Percentiles rank a stretch among this genome's conserved stretches.
These are phyloP conservation scores for Lypha dubia DNA, from an alignment of 2,888 invertebrate genomes.

Conservation along the genomic window DNA sequence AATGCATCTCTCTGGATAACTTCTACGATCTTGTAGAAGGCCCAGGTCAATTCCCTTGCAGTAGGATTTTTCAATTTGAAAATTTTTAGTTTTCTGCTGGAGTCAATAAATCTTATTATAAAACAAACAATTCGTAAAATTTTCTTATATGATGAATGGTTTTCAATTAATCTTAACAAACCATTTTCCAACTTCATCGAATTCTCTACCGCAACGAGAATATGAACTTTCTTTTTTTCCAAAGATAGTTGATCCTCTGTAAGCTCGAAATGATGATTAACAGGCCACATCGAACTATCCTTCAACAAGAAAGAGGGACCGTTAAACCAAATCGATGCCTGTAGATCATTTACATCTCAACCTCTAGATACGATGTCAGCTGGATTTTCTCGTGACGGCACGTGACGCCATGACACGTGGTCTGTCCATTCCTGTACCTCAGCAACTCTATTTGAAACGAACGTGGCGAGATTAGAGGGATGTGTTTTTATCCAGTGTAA, in stretches of 20 bases:
- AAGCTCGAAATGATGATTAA: conserved; percentile 27
- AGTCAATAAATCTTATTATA: neutral
- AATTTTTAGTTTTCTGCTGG: neutral
- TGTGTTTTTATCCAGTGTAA: neutral
- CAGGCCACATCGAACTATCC: conserved; percentile 8
- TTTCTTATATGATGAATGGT: neutral
- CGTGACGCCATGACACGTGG: neutral
- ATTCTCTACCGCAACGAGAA: conserved; percentile 11
- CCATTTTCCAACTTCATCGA: neutral
- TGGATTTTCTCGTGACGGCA: neutral
- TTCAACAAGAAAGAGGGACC: neutral
- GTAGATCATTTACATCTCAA: neutral
- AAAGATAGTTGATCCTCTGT: conserved; percentile 21
- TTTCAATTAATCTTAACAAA: neutral
- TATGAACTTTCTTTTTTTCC: conserved; percentile 23
- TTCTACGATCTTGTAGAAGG: too few relatives aligned
- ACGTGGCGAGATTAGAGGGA: neutral
- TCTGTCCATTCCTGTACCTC: neutral
- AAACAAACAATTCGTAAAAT: neutral
- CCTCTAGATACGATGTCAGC: neutral
- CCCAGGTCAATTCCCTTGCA: neutral
- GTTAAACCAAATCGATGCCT: neutral
- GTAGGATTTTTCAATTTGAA: neutral
- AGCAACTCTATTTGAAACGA: conserved; percentile 40
- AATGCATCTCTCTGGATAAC: too few relatives aligned